Evolutionary conservation across 2,888 invertebrate genomes (phyloP).

Genomic region (Eulithis prunata): DNA sequence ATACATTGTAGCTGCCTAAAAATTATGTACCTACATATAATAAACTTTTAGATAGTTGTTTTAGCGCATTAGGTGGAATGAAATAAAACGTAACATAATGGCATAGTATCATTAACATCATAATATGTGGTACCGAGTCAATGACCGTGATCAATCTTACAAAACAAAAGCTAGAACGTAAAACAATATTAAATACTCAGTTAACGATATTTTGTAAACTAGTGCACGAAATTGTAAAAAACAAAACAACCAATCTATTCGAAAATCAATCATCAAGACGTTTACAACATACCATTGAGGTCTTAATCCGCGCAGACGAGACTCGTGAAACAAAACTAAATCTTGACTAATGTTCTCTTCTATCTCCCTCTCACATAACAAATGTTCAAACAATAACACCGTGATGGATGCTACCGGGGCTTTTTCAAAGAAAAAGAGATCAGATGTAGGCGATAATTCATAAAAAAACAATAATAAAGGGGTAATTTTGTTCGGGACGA

Average conservation of each 20-base stretch:
- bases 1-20: conserved; percentile 24
- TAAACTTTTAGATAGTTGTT: conserved; percentile 29
- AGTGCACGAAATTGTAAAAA: conserved; percentile 13
- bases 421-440: conserved; percentile 69
- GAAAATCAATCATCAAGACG: conserved; percentile 42
- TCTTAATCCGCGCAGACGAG: conserved; percentile 67
- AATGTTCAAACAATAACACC: conserved; percentile 67
- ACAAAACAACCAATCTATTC: conserved; percentile 27
- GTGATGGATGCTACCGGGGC: conserved; percentile 75
- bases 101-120: neutral
- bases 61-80: neutral
- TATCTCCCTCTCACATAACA: conserved; percentile 54
- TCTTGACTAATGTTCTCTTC: conserved; percentile 65
- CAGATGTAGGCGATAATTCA: conserved; percentile 76
- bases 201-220: conserved; percentile 10
- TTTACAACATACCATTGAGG: conserved; percentile 44
- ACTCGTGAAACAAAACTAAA: conserved; percentile 67
- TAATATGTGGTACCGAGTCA: neutral
- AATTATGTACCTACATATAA: neutral
- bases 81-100: neutral
- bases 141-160: conserved; percentile 3
- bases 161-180: neutral
- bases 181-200: neutral
- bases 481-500: conserved; percentile 62
- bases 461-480: conserved; percentile 73